Evolutionary conservation across 2,113 vertebrate species (phyloP).

Genomic region (Ramphastos sulfuratus): DNA sequence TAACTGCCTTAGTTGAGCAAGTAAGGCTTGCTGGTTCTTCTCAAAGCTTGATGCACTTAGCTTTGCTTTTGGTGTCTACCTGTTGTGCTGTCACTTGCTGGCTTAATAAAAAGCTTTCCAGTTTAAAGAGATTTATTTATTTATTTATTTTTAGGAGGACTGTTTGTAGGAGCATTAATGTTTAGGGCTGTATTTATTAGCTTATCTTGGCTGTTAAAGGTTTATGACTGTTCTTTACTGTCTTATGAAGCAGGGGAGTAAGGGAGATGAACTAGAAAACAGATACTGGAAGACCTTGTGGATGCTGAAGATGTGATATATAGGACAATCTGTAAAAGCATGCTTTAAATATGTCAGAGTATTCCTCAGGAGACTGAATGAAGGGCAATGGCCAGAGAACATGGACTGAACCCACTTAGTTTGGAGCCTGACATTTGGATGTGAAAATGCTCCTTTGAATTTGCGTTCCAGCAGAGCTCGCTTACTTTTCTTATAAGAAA

Average conservation of each 20-base stretch:
- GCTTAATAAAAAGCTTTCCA: conserved; percentile 49
- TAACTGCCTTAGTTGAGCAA: not conserved
- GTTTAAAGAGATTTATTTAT: not conserved
- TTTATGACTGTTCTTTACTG: conserved; percentile 70
- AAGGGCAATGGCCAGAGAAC: not conserved
- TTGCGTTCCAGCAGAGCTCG: not conserved
- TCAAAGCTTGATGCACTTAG: not conserved
- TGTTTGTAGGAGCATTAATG: conserved; percentile 47
- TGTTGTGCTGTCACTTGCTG: conserved; percentile 7
- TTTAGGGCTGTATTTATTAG: conserved; percentile 73
- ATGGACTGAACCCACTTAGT: not conserved
- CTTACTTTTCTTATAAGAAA: not conserved
- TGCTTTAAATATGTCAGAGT: conserved; percentile 29
- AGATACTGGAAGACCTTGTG: conserved; percentile 47
- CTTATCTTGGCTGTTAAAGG: conserved; percentile 69
- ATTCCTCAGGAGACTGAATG: not conserved
- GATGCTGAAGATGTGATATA: conserved; percentile 20
- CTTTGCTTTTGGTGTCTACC: not conserved
- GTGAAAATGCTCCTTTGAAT: not conserved
- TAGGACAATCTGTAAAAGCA: not conserved
- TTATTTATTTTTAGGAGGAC: not conserved
- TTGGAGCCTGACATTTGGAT: not conserved
- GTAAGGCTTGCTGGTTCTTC: not conserved
- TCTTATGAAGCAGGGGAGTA: conserved; percentile 38
- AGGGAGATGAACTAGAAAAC: conserved; percentile 43